A percentile compares a stretch with the other conserved stretches of the same genome.
phyloP scores from a whole-genome alignment of 1,140 invertebrate genomes.

The Trinorchestia longiramus region DNA sequence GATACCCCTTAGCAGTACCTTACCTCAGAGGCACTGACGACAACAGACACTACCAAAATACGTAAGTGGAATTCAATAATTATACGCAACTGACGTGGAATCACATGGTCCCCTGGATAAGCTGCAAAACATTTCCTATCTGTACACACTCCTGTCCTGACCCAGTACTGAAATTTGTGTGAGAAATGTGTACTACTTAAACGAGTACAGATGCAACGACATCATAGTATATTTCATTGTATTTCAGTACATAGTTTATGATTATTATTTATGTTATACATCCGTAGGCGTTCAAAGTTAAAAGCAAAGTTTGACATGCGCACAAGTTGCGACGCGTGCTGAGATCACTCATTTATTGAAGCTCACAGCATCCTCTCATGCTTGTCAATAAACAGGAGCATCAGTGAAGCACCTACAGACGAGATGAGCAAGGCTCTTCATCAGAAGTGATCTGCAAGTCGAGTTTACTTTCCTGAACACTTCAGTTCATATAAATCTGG shows the following conservation, averaged over 20 bases:
- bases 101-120: too few relatives aligned
- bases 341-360: not conserved
- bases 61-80: too few relatives aligned
- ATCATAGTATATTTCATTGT: not conserved
- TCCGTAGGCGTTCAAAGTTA: not conserved
- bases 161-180: not conserved
- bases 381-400: not conserved
- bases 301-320: not conserved
- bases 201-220: not conserved
- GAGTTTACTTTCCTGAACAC: not conserved
- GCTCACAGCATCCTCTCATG: not conserved
- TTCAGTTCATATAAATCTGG: not conserved
- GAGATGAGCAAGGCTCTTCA: not conserved
- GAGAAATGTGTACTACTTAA: not conserved
- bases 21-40: too few relatives aligned
- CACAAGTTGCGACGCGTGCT: not conserved
- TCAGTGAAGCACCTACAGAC: not conserved
- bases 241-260: not conserved
- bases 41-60: too few relatives aligned
- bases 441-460: not conserved
- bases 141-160: not conserved
- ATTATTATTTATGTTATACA: not conserved
- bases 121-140: too few relatives aligned
- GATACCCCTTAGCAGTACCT: too few relatives aligned
- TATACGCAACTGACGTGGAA: too few relatives aligned